Evolutionary conservation across 2,113 vertebrate genomes (phyloP).

Genomic region (Campylomormyrus numenius): DNA sequence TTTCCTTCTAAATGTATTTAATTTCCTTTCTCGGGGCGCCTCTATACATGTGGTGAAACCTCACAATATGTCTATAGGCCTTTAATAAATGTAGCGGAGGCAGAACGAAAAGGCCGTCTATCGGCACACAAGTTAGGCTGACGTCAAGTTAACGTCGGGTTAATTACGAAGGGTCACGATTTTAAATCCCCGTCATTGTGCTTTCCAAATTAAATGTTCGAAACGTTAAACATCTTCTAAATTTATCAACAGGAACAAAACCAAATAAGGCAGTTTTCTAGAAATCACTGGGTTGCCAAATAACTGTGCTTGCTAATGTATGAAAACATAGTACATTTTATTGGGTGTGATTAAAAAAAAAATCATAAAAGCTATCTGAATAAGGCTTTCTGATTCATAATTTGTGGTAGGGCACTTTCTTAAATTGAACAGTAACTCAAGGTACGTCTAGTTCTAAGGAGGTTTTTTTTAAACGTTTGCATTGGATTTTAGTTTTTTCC

Average conservation of each 20-base stretch:
- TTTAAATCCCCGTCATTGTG: not conserved
- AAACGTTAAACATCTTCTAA: not conserved
- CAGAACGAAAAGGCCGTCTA: not conserved
- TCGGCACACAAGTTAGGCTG: not conserved
- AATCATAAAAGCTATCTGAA: not conserved
- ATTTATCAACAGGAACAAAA: not conserved
- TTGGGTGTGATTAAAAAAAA: not conserved
- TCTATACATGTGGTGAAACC: conserved; percentile 44
- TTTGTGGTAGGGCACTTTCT: not conserved
- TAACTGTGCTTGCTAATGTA: not conserved
- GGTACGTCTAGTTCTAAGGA: not conserved
- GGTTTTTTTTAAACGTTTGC: not conserved
- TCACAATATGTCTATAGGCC: conserved; percentile 25
- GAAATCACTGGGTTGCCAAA: not conserved
- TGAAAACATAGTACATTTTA: not conserved
- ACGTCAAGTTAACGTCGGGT: not conserved
- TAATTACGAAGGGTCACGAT: not conserved
- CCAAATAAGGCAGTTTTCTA: not conserved
- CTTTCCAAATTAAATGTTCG: not conserved
- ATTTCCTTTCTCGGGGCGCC: conserved; percentile 60
- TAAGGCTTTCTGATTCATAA: not conserved
- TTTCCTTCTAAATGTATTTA: conserved; percentile 63
- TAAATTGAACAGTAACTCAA: not conserved
- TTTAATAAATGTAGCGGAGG: conserved; percentile 18
- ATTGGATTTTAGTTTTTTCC: not conserved